Conservation (phyloP, 2,888 invertebrate species). For the Ischnus inquisitorius region DNA sequence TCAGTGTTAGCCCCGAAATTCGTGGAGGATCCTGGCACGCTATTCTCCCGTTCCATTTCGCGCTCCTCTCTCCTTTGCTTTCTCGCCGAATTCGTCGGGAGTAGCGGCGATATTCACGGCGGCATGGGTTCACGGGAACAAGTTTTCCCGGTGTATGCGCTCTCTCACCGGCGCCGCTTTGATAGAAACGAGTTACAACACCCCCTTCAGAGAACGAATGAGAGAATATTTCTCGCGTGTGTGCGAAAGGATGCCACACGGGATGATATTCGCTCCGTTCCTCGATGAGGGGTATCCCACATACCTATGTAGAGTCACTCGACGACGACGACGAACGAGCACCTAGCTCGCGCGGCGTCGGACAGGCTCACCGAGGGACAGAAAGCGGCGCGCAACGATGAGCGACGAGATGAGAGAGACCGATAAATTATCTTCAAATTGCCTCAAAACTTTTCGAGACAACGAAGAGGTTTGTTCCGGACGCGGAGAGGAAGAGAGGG, state of each 20-base stretch:
- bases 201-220: conserved; percentile 7
- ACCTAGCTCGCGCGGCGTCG: not conserved
- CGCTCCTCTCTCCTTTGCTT: conserved; percentile 57
- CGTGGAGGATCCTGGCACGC: conserved; percentile 38
- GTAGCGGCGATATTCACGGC: conserved; percentile 63
- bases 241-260: not conserved
- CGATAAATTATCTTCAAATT: conserved; percentile 68
- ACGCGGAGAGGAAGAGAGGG: not conserved
- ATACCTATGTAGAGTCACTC: conserved; percentile 1
- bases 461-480: conserved; percentile 64
- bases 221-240: conserved; percentile 39
- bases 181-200: conserved; percentile 48
- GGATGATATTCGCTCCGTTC: conserved; percentile 7
- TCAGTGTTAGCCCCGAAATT: conserved; percentile 83
- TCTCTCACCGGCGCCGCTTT: not conserved
- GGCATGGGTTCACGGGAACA: conserved; percentile 19
- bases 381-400: conserved; percentile 2
- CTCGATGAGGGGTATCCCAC: conserved; percentile 12
- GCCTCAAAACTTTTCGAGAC: conserved; percentile 62
- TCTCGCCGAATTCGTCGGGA: conserved; percentile 14
- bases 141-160: conserved; percentile 38
- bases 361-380: not conserved
- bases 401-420: conserved; percentile 55
- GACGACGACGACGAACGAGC: conserved; percentile 35
- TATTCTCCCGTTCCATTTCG: not conserved